Evolutionary conservation across 2,888 invertebrate species (phyloP).

Genomic region (Brassicogethes aeneus): DNA sequence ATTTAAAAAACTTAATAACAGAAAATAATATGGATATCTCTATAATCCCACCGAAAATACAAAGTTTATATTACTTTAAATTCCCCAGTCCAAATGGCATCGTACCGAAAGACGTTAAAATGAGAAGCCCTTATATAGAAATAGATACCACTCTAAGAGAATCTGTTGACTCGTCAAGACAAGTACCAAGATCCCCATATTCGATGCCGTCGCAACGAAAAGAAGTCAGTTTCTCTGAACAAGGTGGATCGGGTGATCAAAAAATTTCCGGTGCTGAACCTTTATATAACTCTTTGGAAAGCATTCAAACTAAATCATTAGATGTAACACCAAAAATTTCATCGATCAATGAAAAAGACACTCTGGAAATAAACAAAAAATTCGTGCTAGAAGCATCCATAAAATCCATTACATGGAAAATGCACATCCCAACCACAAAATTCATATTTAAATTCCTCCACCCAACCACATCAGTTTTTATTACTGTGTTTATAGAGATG

Average conservation of each 20-base stretch:
- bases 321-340: slow-evolving; percentile 15
- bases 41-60: slow-evolving; percentile 1
- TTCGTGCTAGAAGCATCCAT: slow-evolving; percentile 29
- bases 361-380: slow-evolving; percentile 20
- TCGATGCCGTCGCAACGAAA: neutral
- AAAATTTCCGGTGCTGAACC: neutral
- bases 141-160: slow-evolving; percentile 19
- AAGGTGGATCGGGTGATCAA: neutral
- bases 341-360: neutral
- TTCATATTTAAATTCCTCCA: slow-evolving; percentile 32
- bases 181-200: neutral
- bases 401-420: slow-evolving; percentile 25
- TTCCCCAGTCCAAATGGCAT: slow-evolving; percentile 27
- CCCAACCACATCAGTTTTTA: slow-evolving; percentile 28
- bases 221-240: neutral
- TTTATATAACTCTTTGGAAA: neutral
- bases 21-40: neutral
- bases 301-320: slow-evolving; percentile 3
- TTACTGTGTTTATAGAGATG: slow-evolving; percentile 25
- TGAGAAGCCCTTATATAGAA: slow-evolving; percentile 27
- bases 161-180: neutral
- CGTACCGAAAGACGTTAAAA: slow-evolving; percentile 21
- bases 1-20: slow-evolving; percentile 21
- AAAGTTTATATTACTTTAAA: slow-evolving; percentile 22
- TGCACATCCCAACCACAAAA: slow-evolving; percentile 16